Evolutionary conservation across 1,140 invertebrate genomes (phyloP).

Genomic region (Drosophila aff.): DNA sequence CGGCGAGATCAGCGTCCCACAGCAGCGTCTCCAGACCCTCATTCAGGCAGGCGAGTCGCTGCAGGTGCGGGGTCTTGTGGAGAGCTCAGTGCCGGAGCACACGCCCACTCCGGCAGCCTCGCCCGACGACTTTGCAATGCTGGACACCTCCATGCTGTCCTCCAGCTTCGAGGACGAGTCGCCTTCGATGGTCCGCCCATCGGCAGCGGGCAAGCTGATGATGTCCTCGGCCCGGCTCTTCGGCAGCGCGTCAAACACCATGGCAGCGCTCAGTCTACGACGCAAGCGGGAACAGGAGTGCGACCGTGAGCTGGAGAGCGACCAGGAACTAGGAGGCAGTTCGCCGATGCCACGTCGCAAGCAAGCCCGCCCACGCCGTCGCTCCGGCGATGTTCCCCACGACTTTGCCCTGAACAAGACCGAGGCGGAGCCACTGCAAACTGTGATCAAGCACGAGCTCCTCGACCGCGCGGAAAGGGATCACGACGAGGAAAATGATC

Average conservation of each 20-base stretch:
- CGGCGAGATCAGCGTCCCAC: conserved; percentile 94
- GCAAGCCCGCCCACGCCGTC: conserved; percentile 91
- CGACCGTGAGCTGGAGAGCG: conserved; percentile 64
- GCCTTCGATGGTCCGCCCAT: conserved; percentile 69
- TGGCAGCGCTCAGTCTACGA: conserved; percentile 68
- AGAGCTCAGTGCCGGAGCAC: conserved; percentile 89
- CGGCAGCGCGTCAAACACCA: conserved; percentile 56
- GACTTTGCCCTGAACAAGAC: conserved; percentile 78
- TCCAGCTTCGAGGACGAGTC: conserved; percentile 78
- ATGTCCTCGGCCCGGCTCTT: conserved; percentile 70
- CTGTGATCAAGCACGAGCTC: conserved; percentile 81
- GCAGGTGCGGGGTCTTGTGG: conserved; percentile 92
- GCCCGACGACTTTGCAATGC: conserved; percentile 86
- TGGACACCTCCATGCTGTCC: conserved; percentile 70
- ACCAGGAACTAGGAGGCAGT: conserved; percentile 85
- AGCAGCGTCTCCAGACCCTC: conserved; percentile 92
- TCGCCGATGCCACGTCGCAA: conserved; percentile 92
- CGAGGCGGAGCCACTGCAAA: conserved; percentile 63
- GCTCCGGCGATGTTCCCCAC: conserved; percentile 91
- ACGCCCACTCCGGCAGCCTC: conserved; percentile 88
- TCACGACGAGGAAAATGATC: conserved; percentile 28
- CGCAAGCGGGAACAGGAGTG: conserved; percentile 83
- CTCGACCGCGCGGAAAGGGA: conserved; percentile 58
- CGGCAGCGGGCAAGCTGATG: conserved; percentile 62
- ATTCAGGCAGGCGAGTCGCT: conserved; percentile 94